Percentiles rank a stretch among this genome's conserved stretches.
Conservation (phyloP, 2,888 invertebrate genomes). For the Eristalis arbustorum region DNA sequence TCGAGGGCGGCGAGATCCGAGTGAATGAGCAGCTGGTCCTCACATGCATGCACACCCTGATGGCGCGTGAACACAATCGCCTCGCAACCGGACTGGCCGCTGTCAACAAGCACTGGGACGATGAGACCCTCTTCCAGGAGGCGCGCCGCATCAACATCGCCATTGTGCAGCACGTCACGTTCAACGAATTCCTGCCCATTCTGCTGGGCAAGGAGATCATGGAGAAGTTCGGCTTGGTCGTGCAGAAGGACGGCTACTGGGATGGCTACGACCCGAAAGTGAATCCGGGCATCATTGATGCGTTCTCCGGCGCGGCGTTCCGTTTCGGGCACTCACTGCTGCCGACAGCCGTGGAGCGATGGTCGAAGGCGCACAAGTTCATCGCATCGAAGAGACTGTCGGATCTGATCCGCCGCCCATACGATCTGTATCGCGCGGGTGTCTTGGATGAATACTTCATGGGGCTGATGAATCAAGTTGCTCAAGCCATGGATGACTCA, state of each 20-base stretch:
- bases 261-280: constrained; percentile 87
- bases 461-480: constrained; percentile 96
- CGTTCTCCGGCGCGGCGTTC: constrained; percentile 95
- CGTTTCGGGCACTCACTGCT: constrained; percentile 94
- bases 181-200: constrained; percentile 94
- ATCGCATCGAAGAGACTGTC: constrained; percentile 94
- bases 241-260: constrained; percentile 87
- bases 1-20: constrained; percentile 95
- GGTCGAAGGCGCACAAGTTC: constrained; percentile 97
- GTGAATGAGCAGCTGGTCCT: constrained; percentile 95
- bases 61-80: constrained; percentile 95
- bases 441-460: constrained; percentile 95
- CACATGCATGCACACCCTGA: constrained; percentile 94
- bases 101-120: constrained; percentile 96
- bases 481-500: constrained; percentile 96
- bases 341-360: constrained; percentile 94
- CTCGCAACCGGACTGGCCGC: constrained; percentile 87
- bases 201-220: constrained; percentile 93
- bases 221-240: constrained; percentile 92
- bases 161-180: constrained; percentile 93
- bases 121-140: constrained; percentile 95
- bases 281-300: constrained; percentile 93
- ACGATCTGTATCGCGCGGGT: constrained; percentile 93
- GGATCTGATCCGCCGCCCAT: constrained; percentile 93
- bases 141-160: constrained; percentile 91